Percentiles rank a stretch among this genome's conserved stretches.
These are phyloP conservation scores for Leptopilina boulardi DNA, from an alignment of 1,140 invertebrate species.

Conservation along the genomic window DNA sequence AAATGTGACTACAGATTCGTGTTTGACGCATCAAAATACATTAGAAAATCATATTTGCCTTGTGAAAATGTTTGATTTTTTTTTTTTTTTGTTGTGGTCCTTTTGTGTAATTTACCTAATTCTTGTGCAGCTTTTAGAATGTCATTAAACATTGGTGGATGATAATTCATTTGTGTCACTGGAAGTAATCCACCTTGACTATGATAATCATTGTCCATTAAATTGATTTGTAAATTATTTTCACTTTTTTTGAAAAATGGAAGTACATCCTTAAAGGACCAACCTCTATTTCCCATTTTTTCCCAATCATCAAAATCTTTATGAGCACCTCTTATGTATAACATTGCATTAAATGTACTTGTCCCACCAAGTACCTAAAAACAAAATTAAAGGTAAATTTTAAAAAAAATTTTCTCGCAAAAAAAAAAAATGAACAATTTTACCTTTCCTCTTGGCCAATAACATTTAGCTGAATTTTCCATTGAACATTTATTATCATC, in stretches of 20 bases:
- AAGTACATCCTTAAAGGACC: constrained; percentile 79
- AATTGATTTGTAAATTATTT: constrained; percentile 76
- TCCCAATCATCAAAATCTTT: constrained; percentile 80
- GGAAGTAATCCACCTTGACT: constrained; percentile 73
- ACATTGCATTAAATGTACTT: constrained; percentile 81
- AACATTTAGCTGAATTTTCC: constrained; percentile 62
- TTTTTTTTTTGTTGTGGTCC: no score
- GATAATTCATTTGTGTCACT: constrained; percentile 73
- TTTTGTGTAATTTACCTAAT: constrained; percentile 66
- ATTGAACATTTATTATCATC: constrained; percentile 87
- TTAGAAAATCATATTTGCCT: no score
- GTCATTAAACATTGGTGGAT: constrained; percentile 75
- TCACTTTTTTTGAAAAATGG: constrained; percentile 79
- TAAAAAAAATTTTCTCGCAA: no score
- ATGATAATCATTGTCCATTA: constrained; percentile 71
- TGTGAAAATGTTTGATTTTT: no score
- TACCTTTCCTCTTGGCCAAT: constrained; percentile 66
- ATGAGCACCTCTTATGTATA: constrained; percentile 81
- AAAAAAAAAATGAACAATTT: neutral
- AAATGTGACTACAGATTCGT: no score
- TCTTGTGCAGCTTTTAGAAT: constrained; percentile 80
- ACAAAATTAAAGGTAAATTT: no score
- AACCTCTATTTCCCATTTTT: constrained; percentile 76
- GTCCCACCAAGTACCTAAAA: constrained; percentile 76
- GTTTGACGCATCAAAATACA: no score